These are phyloP conservation scores for Orchesella cincta DNA, from an alignment of 1,140 invertebrate genomes.

Conservation along the genomic window DNA sequence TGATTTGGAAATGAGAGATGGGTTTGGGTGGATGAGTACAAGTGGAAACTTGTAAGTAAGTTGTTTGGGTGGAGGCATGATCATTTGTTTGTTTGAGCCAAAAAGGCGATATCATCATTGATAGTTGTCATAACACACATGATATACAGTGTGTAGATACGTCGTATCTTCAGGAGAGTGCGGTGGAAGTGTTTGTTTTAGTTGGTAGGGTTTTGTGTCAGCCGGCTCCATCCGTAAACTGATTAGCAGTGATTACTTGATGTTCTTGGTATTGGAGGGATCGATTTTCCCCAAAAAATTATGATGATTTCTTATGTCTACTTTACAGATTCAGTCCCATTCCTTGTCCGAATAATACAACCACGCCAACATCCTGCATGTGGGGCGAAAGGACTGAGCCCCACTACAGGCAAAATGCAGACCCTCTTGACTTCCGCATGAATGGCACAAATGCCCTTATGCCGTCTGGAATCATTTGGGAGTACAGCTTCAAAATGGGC, in stretches of 20 bases:
- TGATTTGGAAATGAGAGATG: too few species aligned
- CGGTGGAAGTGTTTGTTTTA: too few species aligned
- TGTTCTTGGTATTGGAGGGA: background rate
- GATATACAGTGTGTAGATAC: too few species aligned
- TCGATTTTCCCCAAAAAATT: background rate
- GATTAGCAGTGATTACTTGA: background rate
- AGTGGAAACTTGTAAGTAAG: too few species aligned
- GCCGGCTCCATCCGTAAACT: background rate
- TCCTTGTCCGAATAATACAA: constrained; percentile 4
- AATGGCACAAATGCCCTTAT: constrained; percentile 43
- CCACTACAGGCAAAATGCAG: constrained; percentile 35
- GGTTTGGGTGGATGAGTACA: too few species aligned
- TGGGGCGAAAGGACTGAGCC: constrained; percentile 43
- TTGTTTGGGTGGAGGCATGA: too few species aligned
- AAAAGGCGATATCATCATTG: too few species aligned
- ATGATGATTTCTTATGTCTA: background rate
- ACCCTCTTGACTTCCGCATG: constrained; percentile 27
- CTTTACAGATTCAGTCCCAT: background rate
- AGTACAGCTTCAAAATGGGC: constrained; percentile 30
- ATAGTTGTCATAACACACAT: too few species aligned
- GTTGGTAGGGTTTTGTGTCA: too few species aligned
- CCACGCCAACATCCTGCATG: constrained; percentile 39
- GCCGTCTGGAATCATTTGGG: constrained; percentile 39
- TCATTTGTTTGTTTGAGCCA: too few species aligned
- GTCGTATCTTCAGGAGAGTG: too few species aligned